Base-by-base conservation (phyloP, 1,140 invertebrate genomes). In the Caenorhabditis remanei region DNA sequence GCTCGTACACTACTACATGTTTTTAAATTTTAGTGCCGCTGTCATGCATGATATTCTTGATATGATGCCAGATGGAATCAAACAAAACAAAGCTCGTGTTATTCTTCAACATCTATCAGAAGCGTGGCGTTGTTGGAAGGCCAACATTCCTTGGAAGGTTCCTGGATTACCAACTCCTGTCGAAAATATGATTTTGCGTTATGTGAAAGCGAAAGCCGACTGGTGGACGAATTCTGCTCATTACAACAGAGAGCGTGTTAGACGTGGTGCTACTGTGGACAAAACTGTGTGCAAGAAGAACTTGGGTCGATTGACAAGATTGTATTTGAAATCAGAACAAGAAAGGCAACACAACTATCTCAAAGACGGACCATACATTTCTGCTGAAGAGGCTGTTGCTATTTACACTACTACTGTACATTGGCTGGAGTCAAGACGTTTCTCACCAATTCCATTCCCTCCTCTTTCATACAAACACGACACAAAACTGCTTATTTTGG, bases 221-320 rank as follows among this genome's bases (percentile, higher is more conserved):
- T 99, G 98, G 98, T 99, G 98, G 98, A 99, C 98, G 0, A 99
- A 99, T 93, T 99, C 98, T 0, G 98, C 98, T 2, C 98, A 99
- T 94, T 99, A 99, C 93, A 99, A 99, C 94, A 95, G 98, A 41
- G 98, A 99, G 93, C 94, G 98, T 89, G 94, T 94, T 85, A 88
- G 94, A 46, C 91, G 94, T 85, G 94, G 94, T 9, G 94, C 94
- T 19, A 94, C 94, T 32, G 98, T 99, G 24, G 98, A 99, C 93
- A 99, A 99, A 93, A 99, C 98, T 1, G 98, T 99, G 0, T 99
- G 98, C 93, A 99, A 99, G 93, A 99, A 99, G 94, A 99, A 99
- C 94, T 94, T 99, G 63, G 98, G 98, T 9, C 94, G 98, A 43
- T 94, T 99, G 7, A 99, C 98, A 0, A 94, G 98, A 83, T 94